Evolutionary conservation across 2,888 invertebrate species (phyloP).

Genomic region (Amaurobius ferox): DNA sequence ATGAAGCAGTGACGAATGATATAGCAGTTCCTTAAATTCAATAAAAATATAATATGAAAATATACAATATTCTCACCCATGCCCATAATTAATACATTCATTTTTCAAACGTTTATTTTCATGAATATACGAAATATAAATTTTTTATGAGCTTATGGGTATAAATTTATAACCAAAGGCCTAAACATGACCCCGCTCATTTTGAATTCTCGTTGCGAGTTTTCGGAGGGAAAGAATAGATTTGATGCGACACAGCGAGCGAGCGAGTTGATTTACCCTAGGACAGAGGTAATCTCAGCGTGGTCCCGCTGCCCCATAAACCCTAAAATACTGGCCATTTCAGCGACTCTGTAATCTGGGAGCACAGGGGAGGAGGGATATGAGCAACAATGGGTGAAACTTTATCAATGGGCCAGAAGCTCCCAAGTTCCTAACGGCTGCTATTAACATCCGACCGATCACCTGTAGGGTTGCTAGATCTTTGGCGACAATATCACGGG

Average conservation of each 20-base stretch:
- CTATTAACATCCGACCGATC: constrained; percentile 55
- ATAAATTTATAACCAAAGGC: not conserved
- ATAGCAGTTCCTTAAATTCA: too few relatives aligned
- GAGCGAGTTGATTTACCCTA: constrained; percentile 51
- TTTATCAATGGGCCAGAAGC: constrained; percentile 39
- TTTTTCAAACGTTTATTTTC: too few relatives aligned
- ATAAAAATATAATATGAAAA: too few relatives aligned
- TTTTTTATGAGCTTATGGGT: not conserved
- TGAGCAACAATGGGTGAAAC: constrained; percentile 55
- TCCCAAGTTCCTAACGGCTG: constrained; percentile 32
- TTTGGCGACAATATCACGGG: constrained; percentile 18
- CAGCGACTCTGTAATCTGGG: constrained; percentile 49
- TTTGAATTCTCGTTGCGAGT: not conserved
- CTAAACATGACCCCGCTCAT: not conserved
- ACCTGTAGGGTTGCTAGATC: constrained; percentile 17
- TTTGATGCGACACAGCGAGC: not conserved
- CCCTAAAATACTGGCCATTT: constrained; percentile 60
- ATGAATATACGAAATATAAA: too few relatives aligned
- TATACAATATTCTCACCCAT: too few relatives aligned
- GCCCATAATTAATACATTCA: too few relatives aligned
- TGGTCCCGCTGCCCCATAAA: constrained; percentile 52
- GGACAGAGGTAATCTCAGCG: constrained; percentile 39
- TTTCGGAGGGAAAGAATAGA: not conserved
- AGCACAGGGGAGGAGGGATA: not conserved
- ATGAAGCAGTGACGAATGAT: too few relatives aligned